Percentiles rank a stretch among this genome's conserved stretches.
Evolutionary conservation across 2,113 vertebrate species (phyloP).

Genomic region (Tichodroma muraria): DNA sequence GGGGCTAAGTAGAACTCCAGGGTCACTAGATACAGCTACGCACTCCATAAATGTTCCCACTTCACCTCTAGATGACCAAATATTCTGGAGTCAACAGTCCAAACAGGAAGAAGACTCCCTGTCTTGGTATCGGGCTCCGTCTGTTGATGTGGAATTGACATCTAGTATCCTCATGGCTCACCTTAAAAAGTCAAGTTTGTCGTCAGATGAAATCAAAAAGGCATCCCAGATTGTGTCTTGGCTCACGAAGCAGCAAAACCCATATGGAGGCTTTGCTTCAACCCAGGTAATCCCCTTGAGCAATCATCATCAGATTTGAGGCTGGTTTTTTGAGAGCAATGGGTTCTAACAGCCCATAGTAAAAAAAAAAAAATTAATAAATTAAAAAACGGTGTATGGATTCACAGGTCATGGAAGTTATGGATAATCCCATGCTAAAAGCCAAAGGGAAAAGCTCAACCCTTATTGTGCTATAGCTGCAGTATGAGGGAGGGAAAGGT

Average conservation of each 20-base stretch:
- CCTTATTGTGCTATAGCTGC: not conserved
- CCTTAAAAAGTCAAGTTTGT: conserved; percentile 15
- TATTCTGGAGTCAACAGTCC: conserved; percentile 46
- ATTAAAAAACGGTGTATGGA: accelerated
- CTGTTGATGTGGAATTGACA: conserved; percentile 70
- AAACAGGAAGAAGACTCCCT: not conserved
- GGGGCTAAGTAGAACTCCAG: not conserved
- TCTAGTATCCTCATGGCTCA: conserved; percentile 55
- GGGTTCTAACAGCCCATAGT: not conserved
- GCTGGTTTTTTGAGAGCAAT: not conserved
- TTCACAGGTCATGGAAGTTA: not conserved
- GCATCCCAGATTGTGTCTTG: conserved; percentile 44
- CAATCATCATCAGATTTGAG: not conserved
- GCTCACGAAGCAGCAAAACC: conserved; percentile 70
- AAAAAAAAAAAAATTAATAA: not conserved
- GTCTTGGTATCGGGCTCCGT: conserved; percentile 40
- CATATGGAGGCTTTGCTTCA: conserved; percentile 68
- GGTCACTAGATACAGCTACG: not conserved
- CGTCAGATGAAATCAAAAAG: conserved; percentile 31
- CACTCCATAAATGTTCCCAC: not conserved
- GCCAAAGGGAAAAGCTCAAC: not conserved
- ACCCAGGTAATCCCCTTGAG: conserved; percentile 61
- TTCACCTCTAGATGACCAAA: conserved; percentile 21
- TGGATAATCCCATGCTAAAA: not conserved
- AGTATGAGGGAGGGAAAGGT: not conserved